Percentiles rank a stretch among this genome's conserved stretches.
phyloP scores from a whole-genome alignment of 1,140 invertebrate species.

The Pararge aegeria region DNA sequence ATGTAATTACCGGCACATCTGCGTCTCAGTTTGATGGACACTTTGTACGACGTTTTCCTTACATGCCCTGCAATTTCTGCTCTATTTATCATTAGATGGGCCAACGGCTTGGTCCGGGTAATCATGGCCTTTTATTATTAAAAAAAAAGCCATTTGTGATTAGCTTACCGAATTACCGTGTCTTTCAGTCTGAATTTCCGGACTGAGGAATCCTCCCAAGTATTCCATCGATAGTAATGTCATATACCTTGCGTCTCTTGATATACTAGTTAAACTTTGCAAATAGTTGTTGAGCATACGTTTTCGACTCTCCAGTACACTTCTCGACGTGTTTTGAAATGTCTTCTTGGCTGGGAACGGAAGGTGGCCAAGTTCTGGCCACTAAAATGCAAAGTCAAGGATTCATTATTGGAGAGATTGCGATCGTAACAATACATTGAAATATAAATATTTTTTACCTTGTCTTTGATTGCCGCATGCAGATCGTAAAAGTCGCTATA shows the following conservation, averaged over 20 bases:
- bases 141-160: too few species aligned
- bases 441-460: slow-evolving; percentile 57
- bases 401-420: background rate
- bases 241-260: slow-evolving; percentile 59
- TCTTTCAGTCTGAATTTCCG: slow-evolving; percentile 87
- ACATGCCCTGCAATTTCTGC: too few species aligned
- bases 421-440: background rate
- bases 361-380: slow-evolving; percentile 88
- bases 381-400: slow-evolving; percentile 75
- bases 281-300: slow-evolving; percentile 92
- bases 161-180: slow-evolving; percentile 73
- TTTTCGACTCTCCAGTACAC: slow-evolving; percentile 93
- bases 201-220: slow-evolving; percentile 89
- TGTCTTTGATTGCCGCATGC: slow-evolving; percentile 88
- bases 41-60: too few species aligned
- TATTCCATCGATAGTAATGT: slow-evolving; percentile 83
- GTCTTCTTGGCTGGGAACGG: slow-evolving; percentile 96
- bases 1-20: too few species aligned
- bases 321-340: slow-evolving; percentile 94
- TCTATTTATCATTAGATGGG: too few species aligned
- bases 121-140: too few species aligned
- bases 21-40: too few species aligned
- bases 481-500: slow-evolving; percentile 97
- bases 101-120: too few species aligned
- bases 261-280: slow-evolving; percentile 75